Conservation (phyloP, 2,888 invertebrate species). For the Listrodromus nycthemerus region DNA sequence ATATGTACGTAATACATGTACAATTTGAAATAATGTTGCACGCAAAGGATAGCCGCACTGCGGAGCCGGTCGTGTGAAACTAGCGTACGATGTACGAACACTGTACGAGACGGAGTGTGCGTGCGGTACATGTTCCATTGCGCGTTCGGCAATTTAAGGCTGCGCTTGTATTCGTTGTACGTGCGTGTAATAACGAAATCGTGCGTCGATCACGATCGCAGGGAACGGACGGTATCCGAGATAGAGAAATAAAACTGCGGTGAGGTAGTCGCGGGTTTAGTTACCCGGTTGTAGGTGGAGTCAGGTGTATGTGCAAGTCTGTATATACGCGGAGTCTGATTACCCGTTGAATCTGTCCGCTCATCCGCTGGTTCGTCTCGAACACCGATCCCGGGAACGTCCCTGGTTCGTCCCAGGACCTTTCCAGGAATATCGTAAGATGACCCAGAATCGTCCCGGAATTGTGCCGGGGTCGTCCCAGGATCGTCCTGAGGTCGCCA, state of each 20-base stretch:
- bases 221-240: slow-evolving; percentile 1
- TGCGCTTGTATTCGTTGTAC: slow-evolving; percentile 44
- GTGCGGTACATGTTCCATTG: slow-evolving; percentile 49
- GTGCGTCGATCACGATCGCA: slow-evolving; percentile 44
- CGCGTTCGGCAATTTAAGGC: slow-evolving; percentile 46
- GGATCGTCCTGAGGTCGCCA: too few species aligned
- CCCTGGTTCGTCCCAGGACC: too few species aligned
- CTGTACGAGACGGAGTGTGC: background rate
- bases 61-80: slow-evolving; percentile 10
- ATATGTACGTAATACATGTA: slow-evolving; percentile 27
- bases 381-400: too few species aligned
- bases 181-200: slow-evolving; percentile 52
- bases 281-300: background rate
- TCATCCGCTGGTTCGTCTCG: too few species aligned
- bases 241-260: slow-evolving; percentile 18
- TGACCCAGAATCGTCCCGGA: too few species aligned
- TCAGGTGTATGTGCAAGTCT: slow-evolving; percentile 13
- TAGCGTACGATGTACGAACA: background rate
- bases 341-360: too few species aligned
- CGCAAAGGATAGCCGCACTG: slow-evolving; percentile 23
- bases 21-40: slow-evolving; percentile 41
- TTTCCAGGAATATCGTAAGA: too few species aligned
- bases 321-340: too few species aligned
- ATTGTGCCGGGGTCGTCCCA: too few species aligned
- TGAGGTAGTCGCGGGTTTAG: slow-evolving; percentile 26